Evolutionary conservation across 2,888 invertebrate genomes (phyloP), one percentile per base, ranked within the genome.

Genomic region (Philhelius pedissequus): DNA sequence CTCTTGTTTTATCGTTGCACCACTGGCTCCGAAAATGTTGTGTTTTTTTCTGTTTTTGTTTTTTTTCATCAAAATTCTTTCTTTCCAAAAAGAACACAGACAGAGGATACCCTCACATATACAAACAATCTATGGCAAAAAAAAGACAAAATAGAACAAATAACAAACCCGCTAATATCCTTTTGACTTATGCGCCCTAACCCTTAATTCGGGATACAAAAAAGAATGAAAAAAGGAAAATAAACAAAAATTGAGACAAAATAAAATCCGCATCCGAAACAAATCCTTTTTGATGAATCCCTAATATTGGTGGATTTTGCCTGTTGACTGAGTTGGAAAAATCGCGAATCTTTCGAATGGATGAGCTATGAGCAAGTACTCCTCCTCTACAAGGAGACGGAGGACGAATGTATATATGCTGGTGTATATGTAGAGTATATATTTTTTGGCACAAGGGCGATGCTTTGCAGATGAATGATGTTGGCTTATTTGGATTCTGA

Each of bases 221-320:
- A 13, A 15, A 40, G n/a, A 40, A 6, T 35, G 13, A 20, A 38
- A 20, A 43, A 22, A 22, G 25, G 13, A 48, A 25, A 35, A 32
- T 11, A 74, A 81, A 62, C 20, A 52, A 68, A 38, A 68, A 68
- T n/a, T 48, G 66, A 74, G 64, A 76, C 75, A 73, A 68, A 71
- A 76, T 38, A 66, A 71, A 60, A 71, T 68, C 58, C 69, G 62
- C 64, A 79, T 69, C 66, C 58, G 83, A 80, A 74, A 76, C 71
- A 84, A 84, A 84, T 80, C 83, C 83, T 75, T 79, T 84, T 64
- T 84, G 83, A 84, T 84, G 83, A 84, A 84, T 84, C 76, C 68
- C 50, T 86, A 77, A 86, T 86, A 86, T 86, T 64, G 81, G 86
- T 54, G 68, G 80, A 84, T 80, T 84, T 80, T 81, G 76, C 81